A percentile compares a stretch with the other conserved stretches of the same genome.
These are phyloP conservation scores for Brachirus orientalis DNA, from an alignment of 2,113 vertebrate genomes.

Conservation along the genomic window DNA sequence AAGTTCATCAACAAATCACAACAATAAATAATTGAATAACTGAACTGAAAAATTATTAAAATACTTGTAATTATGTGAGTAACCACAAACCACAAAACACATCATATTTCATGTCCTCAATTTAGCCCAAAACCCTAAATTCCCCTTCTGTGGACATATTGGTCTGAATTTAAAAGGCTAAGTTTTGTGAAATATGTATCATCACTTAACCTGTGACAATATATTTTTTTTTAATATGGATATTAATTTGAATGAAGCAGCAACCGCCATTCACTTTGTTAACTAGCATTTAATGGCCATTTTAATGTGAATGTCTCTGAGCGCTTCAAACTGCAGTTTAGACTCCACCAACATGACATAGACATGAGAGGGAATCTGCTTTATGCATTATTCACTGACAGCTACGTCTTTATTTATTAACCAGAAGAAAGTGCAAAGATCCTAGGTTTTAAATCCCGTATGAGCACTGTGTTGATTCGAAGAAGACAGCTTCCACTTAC, in stretches of 20 bases:
- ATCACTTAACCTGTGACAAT: no score
- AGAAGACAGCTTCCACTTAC: neutral
- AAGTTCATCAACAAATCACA: no score
- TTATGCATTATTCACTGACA: neutral
- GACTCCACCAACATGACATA: neutral
- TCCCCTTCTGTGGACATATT: neutral
- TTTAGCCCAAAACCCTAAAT: neutral
- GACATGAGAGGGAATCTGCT: neutral
- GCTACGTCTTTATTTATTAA: neutral
- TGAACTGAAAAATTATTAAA: no score
- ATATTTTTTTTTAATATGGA: no score
- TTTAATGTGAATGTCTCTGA: constrained; percentile 5
- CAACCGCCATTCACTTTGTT: neutral
- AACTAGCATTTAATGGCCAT: no score
- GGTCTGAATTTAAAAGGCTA: neutral
- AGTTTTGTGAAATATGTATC: no score
- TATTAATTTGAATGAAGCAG: no score
- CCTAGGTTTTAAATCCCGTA: neutral
- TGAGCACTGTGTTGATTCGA: no score
- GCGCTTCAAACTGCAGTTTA: neutral
- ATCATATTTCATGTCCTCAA: neutral
- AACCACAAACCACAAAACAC: neutral
- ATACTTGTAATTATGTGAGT: neutral
- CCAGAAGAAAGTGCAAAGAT: neutral
- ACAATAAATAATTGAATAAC: no score